These are phyloP conservation scores for Lysiphlebus fabarum DNA, from an alignment of 1,140 invertebrate species.

Conservation along the genomic window DNA sequence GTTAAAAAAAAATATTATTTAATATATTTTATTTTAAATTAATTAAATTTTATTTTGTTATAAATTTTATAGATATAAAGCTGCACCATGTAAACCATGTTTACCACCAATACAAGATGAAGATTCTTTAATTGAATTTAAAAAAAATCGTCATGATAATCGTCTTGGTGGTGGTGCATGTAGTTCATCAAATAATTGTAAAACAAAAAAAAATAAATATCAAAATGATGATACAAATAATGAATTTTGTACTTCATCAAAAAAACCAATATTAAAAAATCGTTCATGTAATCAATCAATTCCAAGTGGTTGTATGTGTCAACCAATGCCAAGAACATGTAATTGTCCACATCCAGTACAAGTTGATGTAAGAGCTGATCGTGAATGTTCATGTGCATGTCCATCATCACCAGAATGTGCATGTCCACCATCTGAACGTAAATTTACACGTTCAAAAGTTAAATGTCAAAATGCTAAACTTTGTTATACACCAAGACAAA, in stretches of 20 bases:
- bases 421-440: slow-evolving; percentile 37
- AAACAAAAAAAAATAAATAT: too few species aligned
- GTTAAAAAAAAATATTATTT: not conserved
- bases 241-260: slow-evolving; percentile 25
- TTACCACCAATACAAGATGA: too few species aligned
- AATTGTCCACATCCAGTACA: slow-evolving; percentile 39
- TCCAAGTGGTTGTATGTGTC: slow-evolving; percentile 32
- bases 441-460: slow-evolving; percentile 30
- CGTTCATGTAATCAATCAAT: slow-evolving; percentile 25
- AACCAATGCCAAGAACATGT: slow-evolving; percentile 34
- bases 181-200: too few species aligned
- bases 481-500: slow-evolving; percentile 24
- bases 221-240: too few species aligned
- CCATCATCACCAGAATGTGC: slow-evolving; percentile 35
- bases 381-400: slow-evolving; percentile 36
- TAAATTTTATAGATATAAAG: too few species aligned
- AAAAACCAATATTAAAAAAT: slow-evolving; percentile 25
- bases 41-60: not conserved
- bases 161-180: too few species aligned
- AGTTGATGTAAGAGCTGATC: slow-evolving; percentile 29
- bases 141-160: too few species aligned
- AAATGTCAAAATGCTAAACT: slow-evolving; percentile 31
- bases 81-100: too few species aligned
- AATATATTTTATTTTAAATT: too few species aligned
- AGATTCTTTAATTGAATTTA: too few species aligned